Conservation (phyloP, 2,113 vertebrate genomes). For the Hydropotes inermis region DNA sequence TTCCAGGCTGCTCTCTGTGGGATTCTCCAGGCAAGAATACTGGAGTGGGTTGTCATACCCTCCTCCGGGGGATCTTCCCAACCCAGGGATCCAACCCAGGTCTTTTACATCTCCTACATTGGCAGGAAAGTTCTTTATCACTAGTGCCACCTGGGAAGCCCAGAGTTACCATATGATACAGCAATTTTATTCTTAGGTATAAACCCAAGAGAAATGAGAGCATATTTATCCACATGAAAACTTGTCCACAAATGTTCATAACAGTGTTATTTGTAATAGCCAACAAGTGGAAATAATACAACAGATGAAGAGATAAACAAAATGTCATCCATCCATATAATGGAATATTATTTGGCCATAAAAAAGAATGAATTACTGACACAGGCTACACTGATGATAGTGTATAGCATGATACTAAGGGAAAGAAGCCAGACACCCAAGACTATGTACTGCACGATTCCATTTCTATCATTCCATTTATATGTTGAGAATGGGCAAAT, state of each 20-base stretch:
- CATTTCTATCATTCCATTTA: fast-evolving
- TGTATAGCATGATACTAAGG: no score
- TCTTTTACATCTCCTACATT: not conserved
- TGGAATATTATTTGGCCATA: not conserved
- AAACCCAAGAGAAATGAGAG: not conserved
- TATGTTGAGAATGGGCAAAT: fast-evolving
- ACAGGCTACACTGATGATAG: fast-evolving
- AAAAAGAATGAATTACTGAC: fast-evolving
- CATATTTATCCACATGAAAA: fast-evolving
- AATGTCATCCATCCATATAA: fast-evolving
- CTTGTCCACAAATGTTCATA: fast-evolving
- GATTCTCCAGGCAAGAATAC: not conserved
- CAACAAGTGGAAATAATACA: not conserved
- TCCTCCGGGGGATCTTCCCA: not conserved
- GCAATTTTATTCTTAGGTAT: no score
- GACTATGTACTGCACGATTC: fast-evolving
- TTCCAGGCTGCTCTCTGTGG: not conserved
- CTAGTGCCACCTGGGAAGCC: not conserved
- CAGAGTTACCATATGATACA: not conserved
- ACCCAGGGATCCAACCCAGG: not conserved
- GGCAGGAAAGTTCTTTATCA: not conserved
- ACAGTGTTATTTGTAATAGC: no score
- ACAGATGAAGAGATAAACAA: fast-evolving
- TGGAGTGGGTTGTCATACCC: not conserved
- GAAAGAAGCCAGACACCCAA: not conserved